These are phyloP conservation scores for Agapetus fuscipes DNA, from an alignment of 2,888 invertebrate genomes.

Conservation along the genomic window DNA sequence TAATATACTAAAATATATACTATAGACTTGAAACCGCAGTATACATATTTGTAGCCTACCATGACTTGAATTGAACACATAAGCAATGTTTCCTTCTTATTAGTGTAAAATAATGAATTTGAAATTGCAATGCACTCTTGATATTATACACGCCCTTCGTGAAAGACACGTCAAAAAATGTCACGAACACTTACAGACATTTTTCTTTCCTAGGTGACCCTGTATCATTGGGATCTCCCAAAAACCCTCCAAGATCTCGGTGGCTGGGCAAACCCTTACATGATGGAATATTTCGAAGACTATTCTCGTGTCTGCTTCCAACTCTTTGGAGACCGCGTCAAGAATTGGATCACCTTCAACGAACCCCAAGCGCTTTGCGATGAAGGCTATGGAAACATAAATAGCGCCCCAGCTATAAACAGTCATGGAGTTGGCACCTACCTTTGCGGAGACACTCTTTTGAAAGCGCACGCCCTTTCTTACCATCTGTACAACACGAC, in stretches of 20 bases:
- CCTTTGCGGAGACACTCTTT: constrained; percentile 51
- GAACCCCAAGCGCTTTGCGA: constrained; percentile 51
- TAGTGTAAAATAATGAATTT: no score
- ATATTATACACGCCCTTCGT: no score
- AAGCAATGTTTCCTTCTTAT: neutral
- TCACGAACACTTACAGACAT: no score
- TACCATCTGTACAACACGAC: constrained; percentile 53
- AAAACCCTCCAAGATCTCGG: constrained; percentile 47
- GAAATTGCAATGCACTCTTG: no score
- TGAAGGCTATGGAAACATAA: constrained; percentile 43
- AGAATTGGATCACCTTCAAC: constrained; percentile 62
- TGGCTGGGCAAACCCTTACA: constrained; percentile 45
- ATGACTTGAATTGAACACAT: no score
- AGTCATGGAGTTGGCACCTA: constrained; percentile 53
- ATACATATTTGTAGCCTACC: no score
- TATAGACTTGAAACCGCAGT: neutral
- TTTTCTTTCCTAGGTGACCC: constrained; percentile 41
- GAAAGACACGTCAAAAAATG: no score
- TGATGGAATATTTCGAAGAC: constrained; percentile 46
- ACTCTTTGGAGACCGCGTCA: constrained; percentile 47
- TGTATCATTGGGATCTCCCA: constrained; percentile 62
- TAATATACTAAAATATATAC: no score
- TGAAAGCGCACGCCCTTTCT: constrained; percentile 57
- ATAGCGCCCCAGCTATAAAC: constrained; percentile 44
- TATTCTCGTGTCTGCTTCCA: constrained; percentile 46